These are phyloP conservation scores for Zaprionus taronus DNA, from an alignment of 1,140 invertebrate species.

Conservation along the genomic window DNA sequence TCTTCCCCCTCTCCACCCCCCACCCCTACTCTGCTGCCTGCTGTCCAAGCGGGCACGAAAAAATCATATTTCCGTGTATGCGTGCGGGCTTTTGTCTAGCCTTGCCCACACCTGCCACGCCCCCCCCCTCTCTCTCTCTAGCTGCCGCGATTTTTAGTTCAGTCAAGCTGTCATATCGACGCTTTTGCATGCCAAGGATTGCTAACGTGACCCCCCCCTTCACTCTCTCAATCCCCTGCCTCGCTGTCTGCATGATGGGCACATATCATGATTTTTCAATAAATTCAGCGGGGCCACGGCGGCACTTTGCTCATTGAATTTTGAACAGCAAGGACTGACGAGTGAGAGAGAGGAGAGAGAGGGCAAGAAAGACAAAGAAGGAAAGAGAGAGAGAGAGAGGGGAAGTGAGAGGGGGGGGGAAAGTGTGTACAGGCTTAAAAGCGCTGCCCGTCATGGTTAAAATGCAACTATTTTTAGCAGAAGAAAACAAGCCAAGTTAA, in stretches of 20 bases:
- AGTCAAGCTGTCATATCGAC: constrained; percentile 82
- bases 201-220: not conserved
- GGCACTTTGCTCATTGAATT: constrained; percentile 81
- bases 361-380: not conserved
- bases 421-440: not conserved
- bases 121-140: too few species aligned
- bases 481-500: too few species aligned
- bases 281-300: constrained; percentile 70
- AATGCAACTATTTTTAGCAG: not conserved
- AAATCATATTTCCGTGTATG: constrained; percentile 76
- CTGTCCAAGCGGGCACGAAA: constrained; percentile 54
- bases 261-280: constrained; percentile 83
- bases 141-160: constrained; percentile 73
- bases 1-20: not conserved
- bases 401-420: not conserved
- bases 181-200: constrained; percentile 71
- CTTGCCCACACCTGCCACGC: not conserved
- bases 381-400: not conserved
- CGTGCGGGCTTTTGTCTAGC: constrained; percentile 56
- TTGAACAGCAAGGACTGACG: constrained; percentile 58
- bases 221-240: not conserved
- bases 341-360: constrained; percentile 5
- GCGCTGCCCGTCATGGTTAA: not conserved
- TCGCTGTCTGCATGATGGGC: constrained; percentile 56
- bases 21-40: not conserved